Percentiles rank a stretch among this genome's conserved stretches.
Evolutionary conservation across 2,888 invertebrate species (phyloP).

Genomic region (Ophion ellenae): DNA sequence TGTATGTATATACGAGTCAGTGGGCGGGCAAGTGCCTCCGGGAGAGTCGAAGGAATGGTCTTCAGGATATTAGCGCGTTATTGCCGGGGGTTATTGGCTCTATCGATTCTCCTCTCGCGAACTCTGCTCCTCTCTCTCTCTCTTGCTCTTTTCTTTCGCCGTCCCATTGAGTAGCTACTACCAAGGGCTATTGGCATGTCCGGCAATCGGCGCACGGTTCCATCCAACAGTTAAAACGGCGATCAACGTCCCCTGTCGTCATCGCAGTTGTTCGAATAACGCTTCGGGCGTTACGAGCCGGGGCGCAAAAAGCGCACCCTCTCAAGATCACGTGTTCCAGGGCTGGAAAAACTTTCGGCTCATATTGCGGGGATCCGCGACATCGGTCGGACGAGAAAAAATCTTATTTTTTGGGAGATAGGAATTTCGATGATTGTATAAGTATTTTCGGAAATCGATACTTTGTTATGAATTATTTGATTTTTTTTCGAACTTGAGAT

Average conservation of each 20-base stretch:
- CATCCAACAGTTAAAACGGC: constrained; percentile 49
- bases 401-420: background rate
- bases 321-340: constrained; percentile 20
- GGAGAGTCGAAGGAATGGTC: constrained; percentile 77
- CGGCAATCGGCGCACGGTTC: constrained; percentile 46
- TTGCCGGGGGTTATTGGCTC: constrained; percentile 80
- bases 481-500: background rate
- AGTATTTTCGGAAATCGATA: background rate
- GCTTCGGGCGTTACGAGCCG: constrained; percentile 48
- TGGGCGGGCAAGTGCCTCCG: constrained; percentile 68
- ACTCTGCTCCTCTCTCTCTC: background rate
- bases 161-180: background rate
- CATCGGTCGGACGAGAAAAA: background rate
- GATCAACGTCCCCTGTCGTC: constrained; percentile 60
- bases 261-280: constrained; percentile 23
- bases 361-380: background rate
- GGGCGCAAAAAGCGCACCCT: constrained; percentile 39
- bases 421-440: background rate
- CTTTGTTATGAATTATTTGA: background rate
- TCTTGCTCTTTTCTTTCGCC: constrained; percentile 1
- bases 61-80: constrained; percentile 82
- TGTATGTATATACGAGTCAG: constrained; percentile 57
- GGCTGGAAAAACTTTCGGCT: background rate
- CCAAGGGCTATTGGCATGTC: constrained; percentile 46
- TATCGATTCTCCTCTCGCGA: constrained; percentile 76